A percentile compares a stretch with the other conserved stretches of the same genome.
phyloP scores from a whole-genome alignment of 2,113 vertebrate species.

The Noturus placidus region DNA sequence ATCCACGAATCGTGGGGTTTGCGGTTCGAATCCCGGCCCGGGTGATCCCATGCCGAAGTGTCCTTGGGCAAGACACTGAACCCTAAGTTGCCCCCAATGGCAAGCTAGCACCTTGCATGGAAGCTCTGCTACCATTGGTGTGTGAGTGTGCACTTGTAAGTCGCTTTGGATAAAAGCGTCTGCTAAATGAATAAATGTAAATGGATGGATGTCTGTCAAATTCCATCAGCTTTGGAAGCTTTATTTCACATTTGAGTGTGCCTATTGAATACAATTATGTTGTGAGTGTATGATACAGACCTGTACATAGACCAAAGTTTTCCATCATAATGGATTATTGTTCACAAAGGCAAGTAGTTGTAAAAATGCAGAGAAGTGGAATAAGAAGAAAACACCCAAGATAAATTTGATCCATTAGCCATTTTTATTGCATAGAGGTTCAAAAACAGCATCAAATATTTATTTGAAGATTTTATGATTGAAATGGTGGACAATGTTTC shows the following conservation, averaged over 20 bases:
- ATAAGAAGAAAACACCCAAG: slow-evolving; percentile 1
- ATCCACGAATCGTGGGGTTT: no score
- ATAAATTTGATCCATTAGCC: not conserved
- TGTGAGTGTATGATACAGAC: not conserved
- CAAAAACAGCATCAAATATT: not conserved
- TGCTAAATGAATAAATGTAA: no score
- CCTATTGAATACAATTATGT: not conserved
- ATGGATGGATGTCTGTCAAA: not conserved
- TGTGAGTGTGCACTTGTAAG: no score
- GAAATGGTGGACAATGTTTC: slow-evolving; percentile 57
- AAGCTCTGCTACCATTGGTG: no score
- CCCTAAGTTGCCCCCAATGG: no score
- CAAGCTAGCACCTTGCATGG: no score
- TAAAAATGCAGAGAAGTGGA: not conserved
- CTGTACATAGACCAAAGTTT: no score
- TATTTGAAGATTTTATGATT: slow-evolving; percentile 41
- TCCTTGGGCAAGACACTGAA: no score
- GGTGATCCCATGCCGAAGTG: no score
- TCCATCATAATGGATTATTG: not conserved
- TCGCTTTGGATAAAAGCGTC: no score
- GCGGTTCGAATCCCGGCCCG: no score
- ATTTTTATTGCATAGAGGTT: slow-evolving; percentile 50
- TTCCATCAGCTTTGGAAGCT: not conserved
- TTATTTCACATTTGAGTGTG: not conserved
- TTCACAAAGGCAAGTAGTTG: not conserved